Percentiles rank a stretch among this genome's conserved stretches.
phyloP scores from a whole-genome alignment of 1,140 invertebrate genomes.

The Micrasema longulum region DNA sequence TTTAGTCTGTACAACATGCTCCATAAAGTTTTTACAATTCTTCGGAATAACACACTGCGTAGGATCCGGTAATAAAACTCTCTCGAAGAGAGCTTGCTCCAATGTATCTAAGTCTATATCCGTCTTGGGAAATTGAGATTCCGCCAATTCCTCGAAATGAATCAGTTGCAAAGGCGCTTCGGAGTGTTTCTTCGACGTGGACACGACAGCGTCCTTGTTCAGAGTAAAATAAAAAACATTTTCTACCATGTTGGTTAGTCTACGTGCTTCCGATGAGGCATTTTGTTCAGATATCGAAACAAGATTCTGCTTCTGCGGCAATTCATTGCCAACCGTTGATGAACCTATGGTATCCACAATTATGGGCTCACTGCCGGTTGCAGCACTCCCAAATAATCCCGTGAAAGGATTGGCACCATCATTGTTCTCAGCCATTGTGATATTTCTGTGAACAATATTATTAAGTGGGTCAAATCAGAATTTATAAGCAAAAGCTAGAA shows the following conservation, averaged over 20 bases:
- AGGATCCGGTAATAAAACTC: constrained; percentile 76
- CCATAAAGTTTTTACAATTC: constrained; percentile 59
- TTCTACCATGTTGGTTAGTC: constrained; percentile 68
- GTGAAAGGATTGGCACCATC: constrained; percentile 44
- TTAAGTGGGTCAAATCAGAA: no score
- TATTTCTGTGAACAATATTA: not conserved
- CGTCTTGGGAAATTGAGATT: constrained; percentile 64
- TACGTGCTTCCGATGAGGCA: constrained; percentile 13
- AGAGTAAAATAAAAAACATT: constrained; percentile 78
- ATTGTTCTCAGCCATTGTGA: constrained; percentile 41
- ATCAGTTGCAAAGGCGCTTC: constrained; percentile 63
- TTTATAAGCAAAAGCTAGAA: no score
- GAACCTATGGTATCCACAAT: constrained; percentile 2
- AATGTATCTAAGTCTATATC: constrained; percentile 73
- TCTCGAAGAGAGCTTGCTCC: constrained; percentile 84
- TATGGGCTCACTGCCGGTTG: constrained; percentile 30
- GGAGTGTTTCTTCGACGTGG: constrained; percentile 54
- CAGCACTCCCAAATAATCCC: constrained; percentile 37
- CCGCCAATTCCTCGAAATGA: constrained; percentile 70
- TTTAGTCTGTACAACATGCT: constrained; percentile 70
- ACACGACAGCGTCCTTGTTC: constrained; percentile 61
- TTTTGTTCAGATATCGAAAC: not conserved
- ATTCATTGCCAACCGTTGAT: not conserved
- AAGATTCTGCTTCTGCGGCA: constrained; percentile 8
- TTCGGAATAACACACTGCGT: constrained; percentile 66